A percentile compares a stretch with the other conserved stretches of the same genome.
Evolutionary conservation across 2,113 vertebrate genomes (phyloP).

Genomic region (Daubentonia madagascariensis): DNA sequence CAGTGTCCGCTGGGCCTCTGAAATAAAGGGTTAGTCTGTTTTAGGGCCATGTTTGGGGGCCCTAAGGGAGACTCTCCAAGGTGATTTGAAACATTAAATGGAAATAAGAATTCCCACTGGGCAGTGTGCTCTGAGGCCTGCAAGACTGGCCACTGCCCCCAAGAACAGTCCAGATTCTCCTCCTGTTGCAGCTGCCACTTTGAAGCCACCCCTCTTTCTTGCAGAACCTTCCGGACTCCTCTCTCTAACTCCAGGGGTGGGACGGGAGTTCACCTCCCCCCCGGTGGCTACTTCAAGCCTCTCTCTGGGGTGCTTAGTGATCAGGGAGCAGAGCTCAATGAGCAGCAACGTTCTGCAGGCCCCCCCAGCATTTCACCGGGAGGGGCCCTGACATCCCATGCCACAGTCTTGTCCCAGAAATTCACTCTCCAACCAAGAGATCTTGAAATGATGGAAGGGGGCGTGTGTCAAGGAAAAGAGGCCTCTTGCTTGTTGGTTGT

Average conservation of each 20-base stretch:
- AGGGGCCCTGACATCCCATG: too few species aligned
- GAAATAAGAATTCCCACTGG: not conserved
- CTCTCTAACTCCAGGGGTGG: not conserved
- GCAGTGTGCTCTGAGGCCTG: rapidly evolving
- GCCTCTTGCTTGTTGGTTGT: rapidly evolving
- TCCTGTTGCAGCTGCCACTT: not conserved
- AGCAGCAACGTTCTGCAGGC: rapidly evolving
- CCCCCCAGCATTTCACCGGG: not conserved
- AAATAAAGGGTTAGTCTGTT: not conserved
- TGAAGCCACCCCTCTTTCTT: not conserved
- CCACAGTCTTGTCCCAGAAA: rapidly evolving
- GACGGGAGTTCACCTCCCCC: rapidly evolving
- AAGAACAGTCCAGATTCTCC: rapidly evolving
- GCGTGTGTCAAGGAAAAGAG: rapidly evolving
- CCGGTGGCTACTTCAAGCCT: rapidly evolving
- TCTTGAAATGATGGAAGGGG: not conserved
- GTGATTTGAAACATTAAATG: too few species aligned
- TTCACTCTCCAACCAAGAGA: not conserved
- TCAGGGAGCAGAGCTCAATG: not conserved
- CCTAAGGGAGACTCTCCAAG: not conserved
- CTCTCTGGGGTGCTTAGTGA: too few species aligned
- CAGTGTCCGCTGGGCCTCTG: not conserved
- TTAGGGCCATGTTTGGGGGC: not conserved
- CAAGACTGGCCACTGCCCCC: too few species aligned
- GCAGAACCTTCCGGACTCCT: too few species aligned